These are phyloP conservation scores for Stigmatopora argus DNA, from an alignment of 2,113 vertebrate species.

Conservation along the genomic window DNA sequence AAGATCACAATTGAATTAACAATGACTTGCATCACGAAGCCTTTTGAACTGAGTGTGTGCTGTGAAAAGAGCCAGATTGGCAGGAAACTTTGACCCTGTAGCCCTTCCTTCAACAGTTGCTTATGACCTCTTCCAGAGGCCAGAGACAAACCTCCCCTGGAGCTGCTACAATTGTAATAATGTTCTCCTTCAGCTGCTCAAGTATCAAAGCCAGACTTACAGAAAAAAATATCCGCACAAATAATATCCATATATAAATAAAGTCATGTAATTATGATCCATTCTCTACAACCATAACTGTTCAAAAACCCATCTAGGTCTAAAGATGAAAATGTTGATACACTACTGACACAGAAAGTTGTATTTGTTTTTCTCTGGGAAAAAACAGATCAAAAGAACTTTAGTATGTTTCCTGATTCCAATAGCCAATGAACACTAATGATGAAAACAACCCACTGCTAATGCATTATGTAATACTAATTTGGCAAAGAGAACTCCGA, in stretches of 20 bases:
- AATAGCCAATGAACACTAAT: constrained; percentile 35
- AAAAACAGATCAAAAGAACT: constrained; percentile 4
- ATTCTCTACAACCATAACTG: not conserved
- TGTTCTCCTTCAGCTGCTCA: not conserved
- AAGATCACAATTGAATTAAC: constrained; percentile 71
- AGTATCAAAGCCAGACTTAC: not conserved
- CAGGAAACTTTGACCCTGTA: constrained; percentile 61
- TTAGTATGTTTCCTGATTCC: constrained; percentile 9
- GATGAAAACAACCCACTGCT: constrained; percentile 36
- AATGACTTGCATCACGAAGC: constrained; percentile 73
- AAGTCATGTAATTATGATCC: not conserved
- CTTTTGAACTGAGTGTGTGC: constrained; percentile 60
- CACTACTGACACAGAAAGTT: not conserved
- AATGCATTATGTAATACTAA: constrained; percentile 55
- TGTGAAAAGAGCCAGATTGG: constrained; percentile 61
- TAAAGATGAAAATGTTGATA: not conserved
- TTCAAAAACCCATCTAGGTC: too few relatives aligned
- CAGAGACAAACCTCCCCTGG: constrained; percentile 55
- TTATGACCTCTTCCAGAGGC: constrained; percentile 49
- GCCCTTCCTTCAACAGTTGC: constrained; percentile 56
- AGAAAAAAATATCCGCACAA: not conserved
- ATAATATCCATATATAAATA: not conserved
- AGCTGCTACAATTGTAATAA: constrained; percentile 31
- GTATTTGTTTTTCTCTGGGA: not conserved
- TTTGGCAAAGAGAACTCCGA: constrained; percentile 45